Conservation (phyloP, 2,113 vertebrate species). For the Chionomys nivalis region DNA sequence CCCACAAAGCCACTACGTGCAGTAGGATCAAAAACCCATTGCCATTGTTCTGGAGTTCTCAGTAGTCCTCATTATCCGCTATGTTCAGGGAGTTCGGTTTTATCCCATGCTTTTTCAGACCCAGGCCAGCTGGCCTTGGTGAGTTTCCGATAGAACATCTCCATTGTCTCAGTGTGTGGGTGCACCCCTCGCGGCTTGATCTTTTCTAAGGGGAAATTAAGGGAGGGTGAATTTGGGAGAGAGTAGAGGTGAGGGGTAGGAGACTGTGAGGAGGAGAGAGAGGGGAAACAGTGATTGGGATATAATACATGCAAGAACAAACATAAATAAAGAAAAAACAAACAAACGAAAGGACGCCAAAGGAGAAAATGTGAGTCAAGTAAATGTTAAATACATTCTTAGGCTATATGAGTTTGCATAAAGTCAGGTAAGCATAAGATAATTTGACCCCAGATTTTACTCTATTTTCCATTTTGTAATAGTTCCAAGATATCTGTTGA, state of each 20-base stretch:
- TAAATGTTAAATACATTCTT: background rate
- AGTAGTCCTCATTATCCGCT: no score
- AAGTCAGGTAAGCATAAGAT: background rate
- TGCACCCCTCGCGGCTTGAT: no score
- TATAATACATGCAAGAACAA: background rate
- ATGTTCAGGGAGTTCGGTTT: no score
- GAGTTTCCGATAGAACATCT: no score
- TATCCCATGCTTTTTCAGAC: no score
- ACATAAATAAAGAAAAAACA: background rate
- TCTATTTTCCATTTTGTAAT: background rate
- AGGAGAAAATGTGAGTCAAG: background rate
- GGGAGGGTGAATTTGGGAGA: background rate
- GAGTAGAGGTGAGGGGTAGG: background rate
- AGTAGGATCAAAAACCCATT: no score
- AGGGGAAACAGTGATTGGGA: background rate
- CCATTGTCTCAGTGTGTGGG: no score
- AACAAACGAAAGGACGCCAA: background rate
- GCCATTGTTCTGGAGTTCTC: no score
- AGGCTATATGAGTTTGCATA: background rate
- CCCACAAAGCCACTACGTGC: no score
- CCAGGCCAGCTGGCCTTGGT: no score
- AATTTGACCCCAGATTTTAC: background rate
- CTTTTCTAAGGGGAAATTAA: background rate
- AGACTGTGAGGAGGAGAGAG: background rate
- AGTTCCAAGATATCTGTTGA: background rate